These are phyloP conservation scores for Conomelus anceps DNA, from an alignment of 2,888 invertebrate genomes.

Conservation along the genomic window DNA sequence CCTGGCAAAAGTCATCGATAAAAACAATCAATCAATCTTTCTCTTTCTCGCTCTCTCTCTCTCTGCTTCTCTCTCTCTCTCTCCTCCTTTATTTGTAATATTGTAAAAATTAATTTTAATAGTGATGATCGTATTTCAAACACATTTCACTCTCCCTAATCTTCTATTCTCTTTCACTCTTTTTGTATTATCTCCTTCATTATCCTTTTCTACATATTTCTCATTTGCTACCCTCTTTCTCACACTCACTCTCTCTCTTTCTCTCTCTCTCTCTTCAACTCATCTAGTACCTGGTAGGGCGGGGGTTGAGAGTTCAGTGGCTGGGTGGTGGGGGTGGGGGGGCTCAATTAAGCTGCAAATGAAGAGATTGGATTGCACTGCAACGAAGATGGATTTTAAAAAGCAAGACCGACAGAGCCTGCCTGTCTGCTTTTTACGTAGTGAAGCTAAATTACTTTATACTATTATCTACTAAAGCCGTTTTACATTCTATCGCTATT, in stretches of 20 bases:
- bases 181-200: too few relatives aligned
- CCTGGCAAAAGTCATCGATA: too few relatives aligned
- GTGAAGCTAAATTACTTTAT: background rate
- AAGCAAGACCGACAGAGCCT: background rate
- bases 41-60: background rate
- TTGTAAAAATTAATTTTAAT: too few relatives aligned
- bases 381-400: background rate
- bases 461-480: background rate
- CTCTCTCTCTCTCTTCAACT: too few relatives aligned
- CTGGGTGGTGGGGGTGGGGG: too few relatives aligned
- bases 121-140: background rate
- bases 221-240: too few relatives aligned
- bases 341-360: background rate
- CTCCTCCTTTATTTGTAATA: background rate
- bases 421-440: background rate
- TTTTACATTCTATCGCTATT: background rate
- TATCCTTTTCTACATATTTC: too few relatives aligned
- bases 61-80: background rate
- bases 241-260: too few relatives aligned
- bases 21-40: background rate
- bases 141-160: too few relatives aligned
- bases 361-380: background rate
- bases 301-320: background rate
- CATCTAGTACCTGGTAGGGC: background rate
- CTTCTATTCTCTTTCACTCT: too few relatives aligned